phyloP scores from a whole-genome alignment of 2,888 invertebrate species.

The Cataglyphis rosenhaueri region DNA sequence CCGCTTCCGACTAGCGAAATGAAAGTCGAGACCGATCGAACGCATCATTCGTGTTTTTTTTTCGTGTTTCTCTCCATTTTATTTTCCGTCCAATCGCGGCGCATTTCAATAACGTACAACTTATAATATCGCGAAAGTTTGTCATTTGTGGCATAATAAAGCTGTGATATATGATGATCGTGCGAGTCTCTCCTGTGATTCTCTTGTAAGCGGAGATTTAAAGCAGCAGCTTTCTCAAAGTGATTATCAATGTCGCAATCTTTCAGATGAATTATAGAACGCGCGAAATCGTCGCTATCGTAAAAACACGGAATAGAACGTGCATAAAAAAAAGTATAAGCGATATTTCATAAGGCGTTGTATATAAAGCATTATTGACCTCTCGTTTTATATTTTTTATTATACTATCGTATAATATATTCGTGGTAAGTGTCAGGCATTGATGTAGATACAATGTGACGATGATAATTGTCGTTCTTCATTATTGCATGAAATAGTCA shows the following conservation, averaged over 20 bases:
- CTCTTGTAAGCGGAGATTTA: constrained; percentile 30
- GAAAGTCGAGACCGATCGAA: constrained; percentile 56
- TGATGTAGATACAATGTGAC: constrained; percentile 59
- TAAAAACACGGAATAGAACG: constrained; percentile 23
- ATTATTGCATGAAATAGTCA: neutral
- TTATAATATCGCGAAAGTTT: constrained; percentile 34
- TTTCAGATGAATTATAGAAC: constrained; percentile 21
- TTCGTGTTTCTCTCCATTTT: too few species aligned
- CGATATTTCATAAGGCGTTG: neutral
- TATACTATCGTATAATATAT: constrained; percentile 10
- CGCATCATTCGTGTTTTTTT: constrained; percentile 34
- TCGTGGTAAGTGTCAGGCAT: constrained; percentile 36
- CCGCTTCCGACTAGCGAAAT: constrained; percentile 67
- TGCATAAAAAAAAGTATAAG: neutral
- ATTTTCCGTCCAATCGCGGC: neutral
- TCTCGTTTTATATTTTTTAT: neutral
- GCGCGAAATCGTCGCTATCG: constrained; percentile 5
- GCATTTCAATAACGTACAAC: neutral
- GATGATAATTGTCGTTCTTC: constrained; percentile 8
- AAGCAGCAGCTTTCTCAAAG: constrained; percentile 21
- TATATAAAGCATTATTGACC: neutral
- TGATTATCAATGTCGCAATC: constrained; percentile 27
- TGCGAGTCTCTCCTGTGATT: constrained; percentile 22
- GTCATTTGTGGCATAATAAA: constrained; percentile 47
- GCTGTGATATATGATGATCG: constrained; percentile 59